Percentiles rank a stretch among this genome's conserved stretches.
Evolutionary conservation across 2,113 vertebrate species (phyloP).

Genomic region (Macrotus californicus): DNA sequence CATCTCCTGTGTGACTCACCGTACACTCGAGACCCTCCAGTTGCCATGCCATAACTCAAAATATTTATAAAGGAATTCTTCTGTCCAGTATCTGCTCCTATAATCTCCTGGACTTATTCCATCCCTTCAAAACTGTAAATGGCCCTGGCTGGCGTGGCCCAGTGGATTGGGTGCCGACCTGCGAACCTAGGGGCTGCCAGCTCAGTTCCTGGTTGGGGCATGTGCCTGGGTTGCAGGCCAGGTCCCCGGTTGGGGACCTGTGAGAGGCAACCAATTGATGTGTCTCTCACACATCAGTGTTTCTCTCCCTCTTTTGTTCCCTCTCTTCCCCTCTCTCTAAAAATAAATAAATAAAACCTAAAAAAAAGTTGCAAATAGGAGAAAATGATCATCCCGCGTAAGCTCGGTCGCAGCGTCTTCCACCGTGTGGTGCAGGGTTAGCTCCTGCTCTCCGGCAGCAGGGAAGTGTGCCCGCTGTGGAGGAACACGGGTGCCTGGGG

Average conservation of each 20-base stretch:
- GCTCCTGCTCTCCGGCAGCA: rapidly evolving
- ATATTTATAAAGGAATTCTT: background rate
- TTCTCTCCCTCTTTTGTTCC: no score
- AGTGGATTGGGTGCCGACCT: no score
- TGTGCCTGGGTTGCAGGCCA: no score
- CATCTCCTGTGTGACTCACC: no score
- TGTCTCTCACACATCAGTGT: no score
- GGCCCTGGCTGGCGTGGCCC: no score
- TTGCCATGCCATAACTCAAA: rapidly evolving
- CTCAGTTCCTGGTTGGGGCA: no score
- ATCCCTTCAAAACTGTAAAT: background rate
- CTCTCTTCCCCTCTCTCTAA: no score
- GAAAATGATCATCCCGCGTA: background rate
- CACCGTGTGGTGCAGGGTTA: rapidly evolving
- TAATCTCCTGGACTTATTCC: rapidly evolving
- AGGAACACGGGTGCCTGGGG: rapidly evolving
- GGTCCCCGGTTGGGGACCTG: no score
- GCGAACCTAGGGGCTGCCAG: no score
- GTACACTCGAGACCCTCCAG: rapidly evolving
- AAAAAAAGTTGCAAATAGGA: background rate
- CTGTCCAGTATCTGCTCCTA: background rate
- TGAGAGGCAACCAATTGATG: no score
- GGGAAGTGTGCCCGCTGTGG: rapidly evolving
- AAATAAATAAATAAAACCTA: no score
- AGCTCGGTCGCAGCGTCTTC: rapidly evolving